Evolutionary conservation across 2,888 invertebrate species (phyloP), one percentile per base, ranked within the genome.

Genomic region (Agrenia bidenticulata): DNA sequence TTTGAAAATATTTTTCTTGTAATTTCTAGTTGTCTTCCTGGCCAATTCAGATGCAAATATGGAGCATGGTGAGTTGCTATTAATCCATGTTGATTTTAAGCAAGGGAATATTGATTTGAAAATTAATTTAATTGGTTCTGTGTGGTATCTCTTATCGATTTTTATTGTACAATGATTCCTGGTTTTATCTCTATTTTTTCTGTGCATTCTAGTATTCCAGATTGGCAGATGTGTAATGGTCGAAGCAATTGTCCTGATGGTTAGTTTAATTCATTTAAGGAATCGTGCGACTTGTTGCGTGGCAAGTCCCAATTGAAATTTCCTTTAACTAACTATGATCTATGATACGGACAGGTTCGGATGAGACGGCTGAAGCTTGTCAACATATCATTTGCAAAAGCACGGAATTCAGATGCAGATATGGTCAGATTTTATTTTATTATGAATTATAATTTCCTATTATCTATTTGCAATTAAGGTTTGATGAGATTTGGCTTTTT

Each of bases 1-100:
- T n/a, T n/a, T n/a, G n/a, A n/a, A n/a, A n/a, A n/a, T 45, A 32
- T 62, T 27, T 32, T 32, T 11, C 32, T 32, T n/a, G n/a, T n/a
- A n/a, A 50, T 41, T 45, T 63, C 19, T 15, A 72, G 70, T 39
- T 75, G 75, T 42, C 56, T 72, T 21, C 71, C 71, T 27, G 72
- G 73, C 11, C 69, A 75, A 49, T 75, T 75, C 51, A 61, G 74
- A 32, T 75, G 75, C 41, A 69, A 64, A 37, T 75, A 75, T 58
- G 75, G 75, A 54, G 73, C 72, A 11, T 75, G 75, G 56, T 57
- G 41, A 39, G 56, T 24, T 19, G 32, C 32, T 9, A 45, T 9
- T 45, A 19, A 23, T 24, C n/a, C n/a, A n/a, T n/a, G n/a, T n/a
- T n/a, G n/a, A n/a, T n/a, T n/a, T n/a, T n/a, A n/a, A n/a, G n/a